phyloP scores from a whole-genome alignment of 2,797 vertebrate genomes.

The Anguilla marmorata region DNA sequence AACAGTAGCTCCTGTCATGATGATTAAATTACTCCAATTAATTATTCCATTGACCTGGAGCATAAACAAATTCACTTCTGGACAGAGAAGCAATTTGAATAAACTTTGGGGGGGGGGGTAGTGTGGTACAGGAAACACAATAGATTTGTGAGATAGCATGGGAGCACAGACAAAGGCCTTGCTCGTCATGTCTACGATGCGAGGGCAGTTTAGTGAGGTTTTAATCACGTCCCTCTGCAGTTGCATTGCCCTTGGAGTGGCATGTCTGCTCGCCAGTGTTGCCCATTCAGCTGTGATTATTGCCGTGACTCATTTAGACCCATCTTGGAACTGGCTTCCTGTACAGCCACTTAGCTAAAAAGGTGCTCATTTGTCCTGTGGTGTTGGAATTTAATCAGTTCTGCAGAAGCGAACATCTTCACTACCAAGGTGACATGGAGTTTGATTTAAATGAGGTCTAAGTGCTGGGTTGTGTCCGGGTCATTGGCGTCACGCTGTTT shows the following conservation, averaged over 20 bases:
- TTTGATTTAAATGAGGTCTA: slow-evolving; percentile 58
- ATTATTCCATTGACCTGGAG: slow-evolving; percentile 67
- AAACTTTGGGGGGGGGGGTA: slow-evolving; percentile 61
- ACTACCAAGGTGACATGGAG: slow-evolving; percentile 60
- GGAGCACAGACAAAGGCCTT: not conserved
- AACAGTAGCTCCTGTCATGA: slow-evolving; percentile 56
- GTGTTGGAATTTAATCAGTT: slow-evolving; percentile 59
- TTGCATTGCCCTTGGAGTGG: slow-evolving; percentile 49
- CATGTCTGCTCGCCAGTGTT: slow-evolving; percentile 33
- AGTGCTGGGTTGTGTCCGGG: slow-evolving; percentile 40
- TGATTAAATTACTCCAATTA: slow-evolving; percentile 69
- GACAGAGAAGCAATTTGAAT: slow-evolving; percentile 66
- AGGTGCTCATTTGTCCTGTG: slow-evolving; percentile 56
- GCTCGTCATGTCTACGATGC: no score
- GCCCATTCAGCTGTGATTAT: slow-evolving; percentile 9
- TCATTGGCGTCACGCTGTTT: slow-evolving; percentile 46
- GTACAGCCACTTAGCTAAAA: slow-evolving; percentile 41
- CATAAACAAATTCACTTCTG: slow-evolving; percentile 62
- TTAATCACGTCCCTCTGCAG: not conserved
- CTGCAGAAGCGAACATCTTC: slow-evolving; percentile 36
- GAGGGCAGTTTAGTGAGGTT: not conserved
- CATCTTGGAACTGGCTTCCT: not conserved
- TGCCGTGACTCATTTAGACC: slow-evolving; percentile 29
- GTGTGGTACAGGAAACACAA: slow-evolving; percentile 47
- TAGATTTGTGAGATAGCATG: slow-evolving; percentile 50